Conservation (phyloP, 2,888 invertebrate species). For the Macrostomum cliftonense region DNA sequence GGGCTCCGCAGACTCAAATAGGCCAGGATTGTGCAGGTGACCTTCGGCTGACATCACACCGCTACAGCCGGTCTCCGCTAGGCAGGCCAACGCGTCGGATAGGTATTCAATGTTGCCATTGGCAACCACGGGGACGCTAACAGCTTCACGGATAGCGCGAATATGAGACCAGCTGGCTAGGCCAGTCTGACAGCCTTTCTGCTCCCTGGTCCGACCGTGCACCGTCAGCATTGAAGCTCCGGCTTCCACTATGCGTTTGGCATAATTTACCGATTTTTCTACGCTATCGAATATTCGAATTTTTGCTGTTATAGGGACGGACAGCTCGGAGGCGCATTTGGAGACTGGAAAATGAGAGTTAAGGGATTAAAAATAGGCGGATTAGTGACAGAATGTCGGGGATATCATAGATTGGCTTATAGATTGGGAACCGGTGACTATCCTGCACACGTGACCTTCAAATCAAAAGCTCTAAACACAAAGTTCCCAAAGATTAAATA, state of each 20-base stretch:
- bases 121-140: slow-evolving; percentile 79
- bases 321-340: slow-evolving; percentile 40
- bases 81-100: slow-evolving; percentile 63
- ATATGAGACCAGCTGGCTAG: slow-evolving; percentile 83
- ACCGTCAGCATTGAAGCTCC: slow-evolving; percentile 59
- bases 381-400: neutral
- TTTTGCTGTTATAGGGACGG: slow-evolving; percentile 90
- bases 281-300: slow-evolving; percentile 70
- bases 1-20: slow-evolving; percentile 44
- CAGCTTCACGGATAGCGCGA: slow-evolving; percentile 62
- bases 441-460: too few relatives aligned
- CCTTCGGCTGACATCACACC: slow-evolving; percentile 56
- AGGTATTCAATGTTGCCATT: slow-evolving; percentile 89
- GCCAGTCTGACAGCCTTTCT: slow-evolving; percentile 85
- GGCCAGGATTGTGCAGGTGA: slow-evolving; percentile 83
- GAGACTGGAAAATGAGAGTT: slow-evolving; percentile 32
- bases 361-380: neutral
- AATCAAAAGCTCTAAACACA: too few relatives aligned
- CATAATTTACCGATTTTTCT: slow-evolving; percentile 69
- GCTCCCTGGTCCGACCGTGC: slow-evolving; percentile 81
- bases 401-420: neutral
- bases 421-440: too few relatives aligned
- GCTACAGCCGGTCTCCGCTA: slow-evolving; percentile 62
- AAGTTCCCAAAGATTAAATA: too few relatives aligned
- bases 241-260: slow-evolving; percentile 75